Evolutionary conservation across 2,113 vertebrate species (phyloP), one percentile per base, ranked within the genome.

Genomic region (Syrmaticus mikado): DNA sequence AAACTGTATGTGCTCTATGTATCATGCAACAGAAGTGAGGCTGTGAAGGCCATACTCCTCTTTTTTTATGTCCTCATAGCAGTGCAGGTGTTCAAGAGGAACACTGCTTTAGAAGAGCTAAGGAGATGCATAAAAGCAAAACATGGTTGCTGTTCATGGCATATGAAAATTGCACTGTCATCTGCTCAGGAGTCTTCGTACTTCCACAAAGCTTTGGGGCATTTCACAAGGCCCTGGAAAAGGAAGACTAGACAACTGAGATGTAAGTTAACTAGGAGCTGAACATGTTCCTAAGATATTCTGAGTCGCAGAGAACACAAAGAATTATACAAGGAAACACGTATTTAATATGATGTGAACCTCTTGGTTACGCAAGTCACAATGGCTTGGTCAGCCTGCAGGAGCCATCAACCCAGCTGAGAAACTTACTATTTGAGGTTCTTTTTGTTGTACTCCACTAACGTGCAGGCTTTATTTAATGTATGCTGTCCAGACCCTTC

Each of bases 311-410:
- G 40, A 18, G 16, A 18, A 34, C 21, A 41, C 60, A 15, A 45
- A 68, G 46, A 82, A 36, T 4, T 4, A 8, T 30, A 52, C 13
- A 11, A 73, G 78, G 45, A 74, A 36, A 6, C 32, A 61, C 3
- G 15, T 50, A 0, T 28, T 57, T 22, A 16, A 24, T 30, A 25
- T 65, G 18, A 6, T 2, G 2, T 53, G 71, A 30, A 48, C 32
- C 9, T 27, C 14, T 36, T 34, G 32, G 13, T 22, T n/a, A 18
- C 7, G 4, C 25, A 34, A 0, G 0, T 13, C 13, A 11, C 17
- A 71, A 19, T 46, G 11, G 28, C 38, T 66, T 1, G 2, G 32
- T 82, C 45, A 13, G 10, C 48, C 45, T 71, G 36, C 25, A 75
- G 66, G 28, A 84, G 19, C 16, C 40, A 78, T n/a, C 5, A 38